Evolutionary conservation across 2,113 vertebrate genomes (phyloP), one percentile per base, ranked within the genome.

Genomic region (Mesocricetus auratus): DNA sequence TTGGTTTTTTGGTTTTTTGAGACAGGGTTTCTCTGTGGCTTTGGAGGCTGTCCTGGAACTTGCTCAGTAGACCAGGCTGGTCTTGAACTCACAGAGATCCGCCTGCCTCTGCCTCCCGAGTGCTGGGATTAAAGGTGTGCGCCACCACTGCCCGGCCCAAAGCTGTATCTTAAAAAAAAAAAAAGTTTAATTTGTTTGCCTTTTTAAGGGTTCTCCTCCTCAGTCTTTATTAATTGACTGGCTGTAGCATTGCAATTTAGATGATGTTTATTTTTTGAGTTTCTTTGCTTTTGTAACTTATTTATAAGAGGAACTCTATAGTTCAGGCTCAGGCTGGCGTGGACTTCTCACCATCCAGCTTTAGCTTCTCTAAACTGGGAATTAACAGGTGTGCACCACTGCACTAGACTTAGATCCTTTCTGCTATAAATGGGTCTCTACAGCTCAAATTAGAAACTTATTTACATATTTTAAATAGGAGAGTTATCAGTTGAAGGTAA

Each of bases 141-240:
- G n/a, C n/a, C n/a, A n/a, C n/a, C n/a, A n/a, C n/a, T n/a, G n/a
- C n/a, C n/a, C n/a, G n/a, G n/a, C n/a, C 7, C 22, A 78, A 93
- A 97, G 69, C n/a, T 17, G 85, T 68, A 77, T 29, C 91, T 94
- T 21, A 39, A 39, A 88, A 29, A 16, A 79, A 85, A 88, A 85
- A 64, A 86, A 73, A 53, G 45, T 95, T 96, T 91, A 95, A 91
- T 91, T 97, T 85, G 24, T 26, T 79, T 86, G 21, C 74, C 95
- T 97, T 96, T 95, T 0, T 7, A 94, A 42, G 31, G 1, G 33
- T 89, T 74, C 73, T 66, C 10, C 69, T 88, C 19, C 17, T 24
- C 0, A 1, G n/a, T 86, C 69, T 68, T 92, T 77, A 82, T 0
- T 5, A 12, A 83, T 94, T 1, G 78, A 7, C 21, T 77, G 69